phyloP scores from a whole-genome alignment of 1,140 invertebrate species.

The Hypsibius dujardini region DNA sequence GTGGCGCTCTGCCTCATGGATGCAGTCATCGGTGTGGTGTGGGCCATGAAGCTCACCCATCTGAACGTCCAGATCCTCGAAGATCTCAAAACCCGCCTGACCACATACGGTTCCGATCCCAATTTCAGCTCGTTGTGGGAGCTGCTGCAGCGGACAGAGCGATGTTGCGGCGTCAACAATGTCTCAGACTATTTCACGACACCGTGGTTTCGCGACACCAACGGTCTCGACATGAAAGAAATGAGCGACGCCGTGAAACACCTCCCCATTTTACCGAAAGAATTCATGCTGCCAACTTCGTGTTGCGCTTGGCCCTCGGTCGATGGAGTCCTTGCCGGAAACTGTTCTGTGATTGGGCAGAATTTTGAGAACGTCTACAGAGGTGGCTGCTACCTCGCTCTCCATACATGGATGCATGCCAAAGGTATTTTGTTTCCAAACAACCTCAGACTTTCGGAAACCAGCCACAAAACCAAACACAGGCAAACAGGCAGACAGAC shows the following conservation, averaged over 20 bases:
- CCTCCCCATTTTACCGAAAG: background rate
- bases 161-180: constrained; percentile 57
- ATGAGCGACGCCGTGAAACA: background rate
- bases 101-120: constrained; percentile 48
- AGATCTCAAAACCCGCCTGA: constrained; percentile 41
- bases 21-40: constrained; percentile 50
- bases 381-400: constrained; percentile 7
- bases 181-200: constrained; percentile 43
- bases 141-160: constrained; percentile 50
- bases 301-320: background rate
- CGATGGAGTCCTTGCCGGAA: background rate
- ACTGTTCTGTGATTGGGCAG: background rate
- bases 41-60: constrained; percentile 60
- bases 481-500: no score
- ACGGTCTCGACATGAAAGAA: background rate
- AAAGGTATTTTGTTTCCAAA: background rate
- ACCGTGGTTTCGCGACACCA: constrained; percentile 21
- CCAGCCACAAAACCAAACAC: background rate
- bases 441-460: background rate
- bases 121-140: constrained; percentile 62
- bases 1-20: background rate
- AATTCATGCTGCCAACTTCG: background rate
- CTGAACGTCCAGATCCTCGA: constrained; percentile 51
- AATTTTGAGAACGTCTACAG: background rate
- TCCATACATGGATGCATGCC: constrained; percentile 6